Evolutionary conservation across 2,797 vertebrate species (phyloP).

Genomic region (Agapornis canus): DNA sequence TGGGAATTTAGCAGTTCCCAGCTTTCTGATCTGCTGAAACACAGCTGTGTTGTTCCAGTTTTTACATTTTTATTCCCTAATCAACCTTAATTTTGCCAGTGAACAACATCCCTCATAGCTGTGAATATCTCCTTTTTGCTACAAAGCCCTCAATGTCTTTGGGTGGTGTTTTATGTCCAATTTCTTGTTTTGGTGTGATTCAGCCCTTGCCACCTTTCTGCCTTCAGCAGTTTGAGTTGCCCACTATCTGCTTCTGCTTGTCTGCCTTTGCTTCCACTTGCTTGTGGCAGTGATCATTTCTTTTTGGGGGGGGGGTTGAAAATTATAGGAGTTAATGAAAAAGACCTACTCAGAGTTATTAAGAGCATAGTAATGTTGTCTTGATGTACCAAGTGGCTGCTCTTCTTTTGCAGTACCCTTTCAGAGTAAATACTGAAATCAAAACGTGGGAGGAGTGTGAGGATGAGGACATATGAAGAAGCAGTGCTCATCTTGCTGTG

Average conservation of each 20-base stretch:
- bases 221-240: not conserved
- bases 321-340: not conserved
- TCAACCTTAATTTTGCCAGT: not conserved
- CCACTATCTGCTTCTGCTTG: not conserved
- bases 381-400: not conserved
- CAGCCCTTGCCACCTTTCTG: not conserved
- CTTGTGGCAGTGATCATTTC: not conserved
- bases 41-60: not conserved
- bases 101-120: rapidly evolving
- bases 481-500: not conserved
- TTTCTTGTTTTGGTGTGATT: not conserved
- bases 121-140: not conserved
- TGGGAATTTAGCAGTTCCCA: not conserved
- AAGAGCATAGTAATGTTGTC: not conserved
- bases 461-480: not conserved
- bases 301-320: not conserved
- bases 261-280: not conserved
- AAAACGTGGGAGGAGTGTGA: not conserved
- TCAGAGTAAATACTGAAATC: not conserved
- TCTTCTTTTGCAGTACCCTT: not conserved
- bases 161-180: rapidly evolving
- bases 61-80: not conserved
- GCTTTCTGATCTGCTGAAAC: not conserved
- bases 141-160: rapidly evolving
- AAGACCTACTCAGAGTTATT: not conserved